Evolutionary conservation across 2,888 invertebrate genomes (phyloP), one percentile per base, ranked within the genome.

Genomic region (Trichacis sp.): DNA sequence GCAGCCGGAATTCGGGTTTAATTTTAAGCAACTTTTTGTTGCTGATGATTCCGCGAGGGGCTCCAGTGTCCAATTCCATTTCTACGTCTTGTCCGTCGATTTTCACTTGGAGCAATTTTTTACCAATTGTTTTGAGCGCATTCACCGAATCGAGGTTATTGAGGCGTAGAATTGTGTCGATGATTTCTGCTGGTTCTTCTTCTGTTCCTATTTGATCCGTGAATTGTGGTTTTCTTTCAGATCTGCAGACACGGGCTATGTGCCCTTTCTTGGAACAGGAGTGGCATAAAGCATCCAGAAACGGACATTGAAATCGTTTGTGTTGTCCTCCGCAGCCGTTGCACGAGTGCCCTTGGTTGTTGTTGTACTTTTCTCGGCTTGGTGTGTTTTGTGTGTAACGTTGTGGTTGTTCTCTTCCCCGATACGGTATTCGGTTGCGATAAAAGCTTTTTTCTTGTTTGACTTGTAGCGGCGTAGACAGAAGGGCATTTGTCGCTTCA

Each of bases 31-130:
- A n/a, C 0, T 24, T 30, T 11, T 43, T 5, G 5, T 9, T 9
- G 18, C 54, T 56, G 1, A 67, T 43, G 5, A 67, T 59, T 1
- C 46, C 59, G 40, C 62, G 55, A 0, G 63, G 62, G 8, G 66
- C 61, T 36, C 66, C 66, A 4, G 63, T 63, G 33, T 63, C 60
- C 0, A 68, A 11, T 45, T 64, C 60, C 57, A 60, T 60, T 19
- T 42, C 8, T 0, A 53, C 1, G 1, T 36, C 19, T 1, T 46
- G 12, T 0, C 54, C 57, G 18, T 61, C 48, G 9, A 68, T 60
- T 9, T 38, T 17, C 1, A 68, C 64, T 1, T 20, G 1, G 15
- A 67, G 38, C 36, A 58, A 29, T 29, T 54, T 43, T 18, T 62
- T 62, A 9, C 15, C 36, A 12, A 5, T 19, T 4, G 20, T 1